Base-by-base conservation (phyloP, 2,797 vertebrate species). In the Danio kyathit region DNA sequence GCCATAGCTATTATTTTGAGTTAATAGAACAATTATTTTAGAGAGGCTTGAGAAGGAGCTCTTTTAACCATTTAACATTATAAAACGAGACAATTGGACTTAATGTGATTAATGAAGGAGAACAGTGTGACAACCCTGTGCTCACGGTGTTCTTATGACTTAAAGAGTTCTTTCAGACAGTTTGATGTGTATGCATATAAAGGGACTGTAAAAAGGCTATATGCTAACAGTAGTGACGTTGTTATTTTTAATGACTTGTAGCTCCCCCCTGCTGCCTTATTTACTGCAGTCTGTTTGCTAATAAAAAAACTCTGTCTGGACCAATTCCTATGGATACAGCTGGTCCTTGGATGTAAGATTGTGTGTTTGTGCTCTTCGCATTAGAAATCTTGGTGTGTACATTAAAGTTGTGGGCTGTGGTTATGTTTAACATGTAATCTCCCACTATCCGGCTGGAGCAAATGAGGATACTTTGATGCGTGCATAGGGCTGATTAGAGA, bases 221-320 rank as follows among this genome's bases (percentile, higher is more conserved):
- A 70, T 21, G 79, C 70, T 75, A 86, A 83, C 85, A 87, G 85
- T 76, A 46, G 59, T 81, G 82, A 56, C 70, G 52, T 82, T 87
- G 74, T 63, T 76, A 70, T 85, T 79, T 72, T 87, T 86, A 77
- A 79, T 70, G 81, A 56, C 61, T 70, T 56, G 72, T 74, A 69
- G 57, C 77, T 60, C 63, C 63, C 17, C 38, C 88, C 84, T 88
- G 86, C 85, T 89, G 80, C 81, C 81, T 90, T 85, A 83, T 89
- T 91, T 90, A 90, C 60, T 65, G 54, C 61, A 80, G 79, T 80
- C 83, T 86, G 87, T 90, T 90, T 88, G 88, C 86, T 88, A 88
- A 92, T 89, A 88, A 88, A 29, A 29, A 89, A 84, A 80, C 48
- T n/a, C 67, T 65, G 83, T 81, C 85, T 89, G 82, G 75, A 48